phyloP scores from a whole-genome alignment of 2,113 vertebrate genomes.

The Sylvilagus bachmani region DNA sequence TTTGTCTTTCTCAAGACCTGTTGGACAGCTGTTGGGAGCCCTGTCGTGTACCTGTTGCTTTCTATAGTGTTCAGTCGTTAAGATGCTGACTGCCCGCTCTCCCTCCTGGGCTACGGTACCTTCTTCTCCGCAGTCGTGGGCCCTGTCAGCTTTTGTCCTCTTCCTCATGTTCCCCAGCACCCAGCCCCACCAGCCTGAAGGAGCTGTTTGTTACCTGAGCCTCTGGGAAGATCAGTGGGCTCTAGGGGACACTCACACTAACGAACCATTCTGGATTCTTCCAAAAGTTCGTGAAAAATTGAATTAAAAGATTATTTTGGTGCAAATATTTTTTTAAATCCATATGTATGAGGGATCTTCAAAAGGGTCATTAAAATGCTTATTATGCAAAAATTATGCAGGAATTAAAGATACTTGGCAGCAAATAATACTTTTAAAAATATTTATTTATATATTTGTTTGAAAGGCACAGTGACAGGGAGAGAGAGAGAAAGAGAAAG shows the following conservation, averaged over 20 bases:
- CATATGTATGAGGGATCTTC: too few species aligned
- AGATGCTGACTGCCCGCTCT: neutral
- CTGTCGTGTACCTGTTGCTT: neutral
- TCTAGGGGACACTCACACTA: neutral
- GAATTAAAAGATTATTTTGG: too few species aligned
- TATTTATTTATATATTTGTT: too few species aligned
- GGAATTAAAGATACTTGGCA: too few species aligned
- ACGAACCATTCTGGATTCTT: neutral
- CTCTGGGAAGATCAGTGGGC: neutral
- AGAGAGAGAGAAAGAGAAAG: too few species aligned
- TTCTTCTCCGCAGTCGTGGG: neutral
- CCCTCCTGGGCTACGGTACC: neutral
- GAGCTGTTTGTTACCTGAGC: neutral
- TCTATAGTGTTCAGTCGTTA: neutral
- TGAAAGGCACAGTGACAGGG: too few species aligned
- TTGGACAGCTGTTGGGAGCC: neutral
- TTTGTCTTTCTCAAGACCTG: neutral
- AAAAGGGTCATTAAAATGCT: too few species aligned
- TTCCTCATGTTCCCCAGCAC: neutral
- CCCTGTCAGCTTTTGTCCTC: neutral
- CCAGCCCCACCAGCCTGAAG: neutral
- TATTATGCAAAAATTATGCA: too few species aligned
- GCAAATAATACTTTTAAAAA: too few species aligned
- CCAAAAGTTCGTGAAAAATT: too few species aligned
- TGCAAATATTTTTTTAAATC: too few species aligned